Percentiles rank a stretch among this genome's conserved stretches.
Conservation (phyloP, 2,797 vertebrate species). For the Pelodytes ibericus region DNA sequence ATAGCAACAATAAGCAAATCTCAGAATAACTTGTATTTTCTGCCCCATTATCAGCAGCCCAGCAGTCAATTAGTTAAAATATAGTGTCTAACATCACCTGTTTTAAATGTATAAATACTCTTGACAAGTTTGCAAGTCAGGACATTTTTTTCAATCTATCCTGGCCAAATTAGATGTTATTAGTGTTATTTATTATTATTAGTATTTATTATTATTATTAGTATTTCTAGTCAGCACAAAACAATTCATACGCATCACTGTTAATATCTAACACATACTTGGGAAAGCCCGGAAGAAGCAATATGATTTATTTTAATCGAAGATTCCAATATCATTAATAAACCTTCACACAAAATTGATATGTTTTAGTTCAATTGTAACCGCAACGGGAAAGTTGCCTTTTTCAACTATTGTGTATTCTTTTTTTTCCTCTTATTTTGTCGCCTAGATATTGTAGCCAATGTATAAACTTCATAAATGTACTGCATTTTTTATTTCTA, state of each 20-base stretch:
- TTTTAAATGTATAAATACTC: too few relatives aligned
- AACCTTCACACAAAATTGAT: constrained; percentile 6
- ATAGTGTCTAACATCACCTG: too few relatives aligned
- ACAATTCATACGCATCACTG: not conserved
- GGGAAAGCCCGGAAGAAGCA: not conserved
- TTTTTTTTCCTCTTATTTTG: not conserved
- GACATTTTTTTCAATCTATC: too few relatives aligned
- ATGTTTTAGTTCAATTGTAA: not conserved
- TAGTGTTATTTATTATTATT: too few relatives aligned
- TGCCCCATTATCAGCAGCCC: too few relatives aligned
- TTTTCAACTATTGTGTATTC: not conserved
- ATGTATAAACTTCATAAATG: constrained; percentile 24
- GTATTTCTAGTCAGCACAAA: not conserved
- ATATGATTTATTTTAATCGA: not conserved
- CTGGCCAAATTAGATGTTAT: too few relatives aligned
- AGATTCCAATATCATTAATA: constrained; percentile 3
- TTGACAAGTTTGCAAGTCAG: too few relatives aligned
- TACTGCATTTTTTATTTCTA: constrained; percentile 32
- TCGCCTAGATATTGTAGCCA: not conserved
- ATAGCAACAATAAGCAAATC: too few relatives aligned
- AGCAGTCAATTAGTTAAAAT: too few relatives aligned
- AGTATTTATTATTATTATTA: constrained; percentile 14
- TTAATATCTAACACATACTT: not conserved
- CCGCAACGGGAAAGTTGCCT: not conserved
- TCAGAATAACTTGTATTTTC: too few relatives aligned